Base-by-base conservation (phyloP, 2,888 invertebrate genomes). In the Chloromyia formosa region DNA sequence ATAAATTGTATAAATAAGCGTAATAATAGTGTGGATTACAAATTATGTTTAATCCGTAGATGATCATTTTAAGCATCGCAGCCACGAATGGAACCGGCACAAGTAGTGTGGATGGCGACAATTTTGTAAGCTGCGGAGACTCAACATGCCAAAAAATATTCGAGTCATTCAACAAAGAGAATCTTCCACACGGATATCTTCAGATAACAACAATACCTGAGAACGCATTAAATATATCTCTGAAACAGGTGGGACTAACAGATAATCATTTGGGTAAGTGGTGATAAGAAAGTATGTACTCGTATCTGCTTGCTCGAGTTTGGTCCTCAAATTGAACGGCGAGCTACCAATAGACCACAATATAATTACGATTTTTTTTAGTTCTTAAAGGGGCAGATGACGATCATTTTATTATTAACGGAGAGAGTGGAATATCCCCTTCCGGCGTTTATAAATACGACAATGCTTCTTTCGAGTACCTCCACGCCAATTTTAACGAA, bases 171-270 rank as follows among this genome's bases (percentile, higher is more conserved):
- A 92, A 93, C 22, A 88, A 92, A 66, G 91, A 92, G 0, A 90
- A 92, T 77, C 87, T 95, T 77, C 91, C 92, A 0, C 89, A 91
- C 74, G 95, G 94, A 60, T 95, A 95, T 86, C 93, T 94, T 75
- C 88, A 91, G 80, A 90, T 96, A 68, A 91, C 94, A 4, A 93
- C 92, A 54, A 90, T 96, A 73, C 95, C 95, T 0, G 88, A 89
- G 76, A 95, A 95, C 14, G 94, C 96, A 54, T 94, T 94, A 86
- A 92, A 94, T 80, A 89, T 96, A 76, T 92, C 94, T 82, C 90
- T 96, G 79, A 92, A 93, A 58, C 94, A 95, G 84, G 86, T 93
- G 77, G 89, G 90, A 68, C 88, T 90, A 80, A 94, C 92, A 81
- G 90, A 90, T 75, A 96, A 96, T 85, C 91, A 92, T 82, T 88